Percentiles rank a stretch among this genome's conserved stretches.
These are phyloP conservation scores for Gymnocheta viridis DNA, from an alignment of 2,888 invertebrate species.

Conservation along the genomic window DNA sequence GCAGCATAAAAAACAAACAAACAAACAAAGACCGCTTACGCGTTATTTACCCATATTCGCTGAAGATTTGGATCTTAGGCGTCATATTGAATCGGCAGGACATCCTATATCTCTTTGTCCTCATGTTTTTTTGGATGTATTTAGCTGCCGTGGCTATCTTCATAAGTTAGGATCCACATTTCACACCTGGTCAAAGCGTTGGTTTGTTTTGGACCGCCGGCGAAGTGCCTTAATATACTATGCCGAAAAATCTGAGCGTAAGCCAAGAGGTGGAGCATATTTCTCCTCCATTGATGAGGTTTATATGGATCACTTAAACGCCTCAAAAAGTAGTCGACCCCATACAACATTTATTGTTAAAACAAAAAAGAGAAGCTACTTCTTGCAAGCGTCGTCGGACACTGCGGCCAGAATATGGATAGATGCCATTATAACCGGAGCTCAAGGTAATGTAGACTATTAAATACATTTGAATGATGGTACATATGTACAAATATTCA, in stretches of 20 bases:
- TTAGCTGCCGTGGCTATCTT: conserved; percentile 92
- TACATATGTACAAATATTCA: neutral
- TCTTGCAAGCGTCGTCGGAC: conserved; percentile 93
- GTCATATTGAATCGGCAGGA: conserved; percentile 96
- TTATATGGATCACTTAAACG: conserved; percentile 94
- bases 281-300: conserved; percentile 89
- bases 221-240: conserved; percentile 95
- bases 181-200: conserved; percentile 96
- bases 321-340: conserved; percentile 92
- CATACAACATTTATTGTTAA: conserved; percentile 95
- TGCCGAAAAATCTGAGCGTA: conserved; percentile 93
- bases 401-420: conserved; percentile 97
- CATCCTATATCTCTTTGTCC: conserved; percentile 95
- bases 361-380: conserved; percentile 91
- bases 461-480: neutral
- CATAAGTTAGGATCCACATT: conserved; percentile 96
- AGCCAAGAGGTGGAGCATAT: conserved; percentile 93
- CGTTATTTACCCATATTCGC: conserved; percentile 95
- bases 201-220: conserved; percentile 97
- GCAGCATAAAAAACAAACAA: conserved; percentile 82
- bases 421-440: conserved; percentile 83
- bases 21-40: conserved; percentile 96
- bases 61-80: conserved; percentile 92
- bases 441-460: conserved; percentile 73
- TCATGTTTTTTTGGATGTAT: conserved; percentile 90